These are phyloP conservation scores for Agrypnia vestita DNA, from an alignment of 1,140 invertebrate genomes.

Conservation along the genomic window DNA sequence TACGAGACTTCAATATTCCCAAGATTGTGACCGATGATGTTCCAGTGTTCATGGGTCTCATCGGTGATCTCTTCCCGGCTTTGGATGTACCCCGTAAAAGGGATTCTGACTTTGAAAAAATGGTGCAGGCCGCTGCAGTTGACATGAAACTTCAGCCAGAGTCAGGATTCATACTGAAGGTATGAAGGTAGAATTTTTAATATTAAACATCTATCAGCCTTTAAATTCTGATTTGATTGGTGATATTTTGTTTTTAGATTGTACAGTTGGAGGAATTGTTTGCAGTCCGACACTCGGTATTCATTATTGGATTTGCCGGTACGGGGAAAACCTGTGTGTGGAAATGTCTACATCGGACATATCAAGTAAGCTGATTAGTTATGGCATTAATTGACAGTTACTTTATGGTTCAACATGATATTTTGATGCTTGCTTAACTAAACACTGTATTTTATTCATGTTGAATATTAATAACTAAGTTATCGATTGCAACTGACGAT, in stretches of 20 bases:
- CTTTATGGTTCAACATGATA: no score
- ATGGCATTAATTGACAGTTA: no score
- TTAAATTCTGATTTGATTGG: no score
- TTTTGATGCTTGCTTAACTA: no score
- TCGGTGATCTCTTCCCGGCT: slow-evolving; percentile 91
- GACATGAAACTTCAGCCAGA: slow-evolving; percentile 93
- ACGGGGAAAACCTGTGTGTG: slow-evolving; percentile 95
- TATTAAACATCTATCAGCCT: no score
- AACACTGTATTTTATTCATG: no score
- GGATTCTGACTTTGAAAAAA: slow-evolving; percentile 88
- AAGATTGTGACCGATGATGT: slow-evolving; percentile 94
- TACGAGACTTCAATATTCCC: slow-evolving; percentile 94
- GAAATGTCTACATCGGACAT: slow-evolving; percentile 91
- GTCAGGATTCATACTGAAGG: slow-evolving; percentile 90
- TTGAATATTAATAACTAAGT: no score
- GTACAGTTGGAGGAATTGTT: slow-evolving; percentile 94
- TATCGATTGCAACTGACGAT: no score
- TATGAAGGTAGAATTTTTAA: slow-evolving; percentile 58
- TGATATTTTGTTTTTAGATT: slow-evolving; percentile 72
- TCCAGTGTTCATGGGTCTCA: slow-evolving; percentile 93
- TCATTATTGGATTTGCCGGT: slow-evolving; percentile 93
- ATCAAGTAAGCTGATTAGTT: slow-evolving; percentile 69
- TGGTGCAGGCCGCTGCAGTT: slow-evolving; percentile 82
- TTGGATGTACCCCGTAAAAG: slow-evolving; percentile 90
- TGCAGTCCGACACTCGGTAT: slow-evolving; percentile 95